phyloP scores from a whole-genome alignment of 2,113 vertebrate genomes.

The Megaceryle torquata region DNA sequence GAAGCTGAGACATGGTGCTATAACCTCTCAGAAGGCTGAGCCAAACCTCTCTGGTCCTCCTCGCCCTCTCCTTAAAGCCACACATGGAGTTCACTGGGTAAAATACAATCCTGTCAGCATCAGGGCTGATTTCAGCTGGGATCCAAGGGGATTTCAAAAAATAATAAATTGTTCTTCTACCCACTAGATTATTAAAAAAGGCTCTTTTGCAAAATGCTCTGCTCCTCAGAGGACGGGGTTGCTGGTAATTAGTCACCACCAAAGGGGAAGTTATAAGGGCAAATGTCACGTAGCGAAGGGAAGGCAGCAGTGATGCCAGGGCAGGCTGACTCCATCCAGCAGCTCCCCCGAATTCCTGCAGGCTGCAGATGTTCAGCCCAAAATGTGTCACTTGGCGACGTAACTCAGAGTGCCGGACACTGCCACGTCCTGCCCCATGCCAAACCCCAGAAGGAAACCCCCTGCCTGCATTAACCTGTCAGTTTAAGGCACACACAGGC shows the following conservation, averaged over 20 bases:
- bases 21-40: neutral
- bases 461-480: fast-evolving
- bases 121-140: neutral
- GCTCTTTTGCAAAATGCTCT: conserved; percentile 4
- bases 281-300: neutral
- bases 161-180: neutral
- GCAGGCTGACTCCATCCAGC: neutral
- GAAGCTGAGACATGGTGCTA: neutral
- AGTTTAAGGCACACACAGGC: neutral
- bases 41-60: neutral
- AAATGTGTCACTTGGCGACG: neutral
- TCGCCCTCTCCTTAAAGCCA: neutral
- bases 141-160: neutral
- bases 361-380: neutral
- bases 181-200: neutral
- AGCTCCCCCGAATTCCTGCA: neutral
- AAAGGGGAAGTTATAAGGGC: neutral
- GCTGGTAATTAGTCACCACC: neutral
- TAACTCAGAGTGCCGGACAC: neutral
- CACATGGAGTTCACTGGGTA: neutral
- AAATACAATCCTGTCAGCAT: neutral
- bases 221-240: neutral
- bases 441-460: neutral
- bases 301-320: neutral
- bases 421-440: neutral